Base-by-base conservation (phyloP, 2,113 vertebrate species). In the Morphnarchus princeps region DNA sequence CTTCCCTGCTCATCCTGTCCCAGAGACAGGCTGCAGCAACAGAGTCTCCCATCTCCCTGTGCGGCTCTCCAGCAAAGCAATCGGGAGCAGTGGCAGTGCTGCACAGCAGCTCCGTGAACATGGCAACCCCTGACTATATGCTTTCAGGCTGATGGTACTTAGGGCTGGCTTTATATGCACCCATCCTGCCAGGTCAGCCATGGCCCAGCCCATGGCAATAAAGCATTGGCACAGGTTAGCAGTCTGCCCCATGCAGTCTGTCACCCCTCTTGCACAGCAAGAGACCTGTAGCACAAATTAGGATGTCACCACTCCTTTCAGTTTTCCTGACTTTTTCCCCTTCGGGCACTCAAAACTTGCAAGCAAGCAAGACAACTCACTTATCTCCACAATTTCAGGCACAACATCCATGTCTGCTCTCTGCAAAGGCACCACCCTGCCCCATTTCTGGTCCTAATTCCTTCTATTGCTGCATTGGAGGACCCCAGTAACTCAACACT, bases 71-170 rank as follows among this genome's bases (percentile, higher is more conserved):
- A 50, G 65, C 42, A 71, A 63, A 78, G 57, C 24, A 47, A 13
- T n/a, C 0, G 0, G 45, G 58, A 93, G 34, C 9, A 1, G 20
- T 5, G 19, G 38, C 42, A 74, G 45, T 13, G 17, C 50, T 52
- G 59, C 61, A 45, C 59, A 76, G 81, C 45, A 50, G 10, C 61
- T 54, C 65, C 3, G 0, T 42, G 57, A 76, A 16, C 0, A 0
- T 19, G 5, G 29, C 52, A 89, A 21, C 7, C 29, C 57, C 47
- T 55, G 43, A 20, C 36, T 50, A 4, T 13, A 16, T 11, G 11
- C 16, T 71, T 54, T 50, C 47, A 69, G 62, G 49, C 42, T 74
- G 32, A 76, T 45, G 19, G 29, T 45, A 19, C 14, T 19, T n/a
- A 28, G 52, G 25, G 24, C 50, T 78, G 36, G 11, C 43, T 79